A percentile compares a stretch with the other conserved stretches of the same genome.
phyloP scores from a whole-genome alignment of 2,797 vertebrate species.

The Tapirus indicus region DNA sequence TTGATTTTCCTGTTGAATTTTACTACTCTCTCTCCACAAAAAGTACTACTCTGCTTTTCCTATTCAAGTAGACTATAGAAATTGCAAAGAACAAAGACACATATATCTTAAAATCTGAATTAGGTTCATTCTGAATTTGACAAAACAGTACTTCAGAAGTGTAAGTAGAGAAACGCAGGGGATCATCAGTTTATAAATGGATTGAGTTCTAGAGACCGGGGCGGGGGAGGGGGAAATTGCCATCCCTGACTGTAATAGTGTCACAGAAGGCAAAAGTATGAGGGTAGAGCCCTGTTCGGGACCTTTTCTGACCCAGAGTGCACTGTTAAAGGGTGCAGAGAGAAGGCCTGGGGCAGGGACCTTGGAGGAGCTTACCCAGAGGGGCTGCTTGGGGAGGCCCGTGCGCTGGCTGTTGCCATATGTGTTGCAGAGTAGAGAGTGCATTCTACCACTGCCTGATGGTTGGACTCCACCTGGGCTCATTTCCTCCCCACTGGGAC shows the following conservation, averaged over 20 bases:
- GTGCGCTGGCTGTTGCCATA: fast-evolving
- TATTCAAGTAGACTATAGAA: background rate
- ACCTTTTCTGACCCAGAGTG: background rate
- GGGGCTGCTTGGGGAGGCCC: fast-evolving
- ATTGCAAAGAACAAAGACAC: background rate
- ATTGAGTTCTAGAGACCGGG: no score
- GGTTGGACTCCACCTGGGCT: background rate
- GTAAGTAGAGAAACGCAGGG: background rate
- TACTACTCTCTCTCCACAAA: background rate
- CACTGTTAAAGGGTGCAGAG: fast-evolving
- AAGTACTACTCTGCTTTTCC: background rate
- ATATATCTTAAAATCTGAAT: background rate
- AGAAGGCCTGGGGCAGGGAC: no score
- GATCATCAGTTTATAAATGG: background rate
- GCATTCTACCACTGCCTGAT: fast-evolving
- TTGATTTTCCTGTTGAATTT: background rate
- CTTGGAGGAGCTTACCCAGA: background rate
- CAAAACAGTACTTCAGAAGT: background rate
- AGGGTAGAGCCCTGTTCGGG: background rate
- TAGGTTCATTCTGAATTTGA: background rate
- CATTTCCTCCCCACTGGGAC: fast-evolving
- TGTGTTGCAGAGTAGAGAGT: no score
- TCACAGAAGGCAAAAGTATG: background rate
- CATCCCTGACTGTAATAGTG: background rate
- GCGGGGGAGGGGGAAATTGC: no score